A percentile compares a stretch with the other conserved stretches of the same genome.
These are phyloP conservation scores for Sparus aurata DNA, from an alignment of 2,797 vertebrate species.

Conservation along the genomic window DNA sequence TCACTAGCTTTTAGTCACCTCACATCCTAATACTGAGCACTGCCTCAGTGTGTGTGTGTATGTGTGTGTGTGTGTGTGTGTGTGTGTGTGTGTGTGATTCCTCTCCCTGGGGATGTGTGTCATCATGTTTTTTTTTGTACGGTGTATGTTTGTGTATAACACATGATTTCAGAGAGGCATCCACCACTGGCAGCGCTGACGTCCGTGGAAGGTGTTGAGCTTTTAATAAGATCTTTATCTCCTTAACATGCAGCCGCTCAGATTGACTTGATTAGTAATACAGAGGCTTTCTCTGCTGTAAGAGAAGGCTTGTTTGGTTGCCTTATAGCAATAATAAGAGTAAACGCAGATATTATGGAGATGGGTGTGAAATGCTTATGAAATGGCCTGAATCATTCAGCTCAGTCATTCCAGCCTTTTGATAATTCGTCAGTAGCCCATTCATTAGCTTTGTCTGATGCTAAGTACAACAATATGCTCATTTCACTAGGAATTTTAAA, in stretches of 20 bases:
- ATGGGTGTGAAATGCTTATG: background rate
- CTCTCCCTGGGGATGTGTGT: slow-evolving; percentile 38
- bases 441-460: no score
- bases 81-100: slow-evolving; percentile 32
- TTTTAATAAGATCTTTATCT: slow-evolving; percentile 61
- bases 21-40: slow-evolving; percentile 35
- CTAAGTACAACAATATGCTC: no score
- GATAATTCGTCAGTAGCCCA: no score
- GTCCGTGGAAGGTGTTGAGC: slow-evolving; percentile 47
- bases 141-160: slow-evolving; percentile 26
- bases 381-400: background rate
- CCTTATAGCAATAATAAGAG: background rate
- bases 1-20: slow-evolving; percentile 62
- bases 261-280: slow-evolving; percentile 38
- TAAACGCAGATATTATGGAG: background rate
- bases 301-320: background rate
- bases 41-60: slow-evolving; percentile 8
- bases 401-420: no score
- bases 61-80: slow-evolving; percentile 1
- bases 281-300: background rate
- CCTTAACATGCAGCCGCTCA: background rate
- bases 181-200: slow-evolving; percentile 7
- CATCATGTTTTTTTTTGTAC: slow-evolving; percentile 2
- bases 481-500: no score
- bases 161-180: slow-evolving; percentile 12